Evolutionary conservation across 2,888 invertebrate species (phyloP).

Genomic region (Epinotia bilunana): DNA sequence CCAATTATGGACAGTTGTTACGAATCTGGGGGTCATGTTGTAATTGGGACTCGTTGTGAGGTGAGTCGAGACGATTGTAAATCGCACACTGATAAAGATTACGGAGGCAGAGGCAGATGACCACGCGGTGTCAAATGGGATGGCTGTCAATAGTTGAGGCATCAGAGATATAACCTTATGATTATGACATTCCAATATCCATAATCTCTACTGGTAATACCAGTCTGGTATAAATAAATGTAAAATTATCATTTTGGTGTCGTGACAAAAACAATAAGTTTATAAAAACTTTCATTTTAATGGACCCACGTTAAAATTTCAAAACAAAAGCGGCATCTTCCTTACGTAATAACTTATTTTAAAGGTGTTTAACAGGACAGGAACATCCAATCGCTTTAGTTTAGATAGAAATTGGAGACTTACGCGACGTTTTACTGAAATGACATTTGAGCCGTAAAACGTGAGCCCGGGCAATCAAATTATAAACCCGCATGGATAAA

Average conservation of each 20-base stretch:
- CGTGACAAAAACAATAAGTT: not conserved
- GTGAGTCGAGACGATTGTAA: not conserved
- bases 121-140: conserved; percentile 28
- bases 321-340: no score
- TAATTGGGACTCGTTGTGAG: not conserved
- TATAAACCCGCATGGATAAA: not conserved
- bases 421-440: no score
- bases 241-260: no score
- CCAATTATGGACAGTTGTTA: not conserved
- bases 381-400: not conserved
- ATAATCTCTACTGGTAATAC: no score
- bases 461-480: not conserved
- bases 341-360: no score
- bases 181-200: not conserved
- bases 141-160: conserved; percentile 31
- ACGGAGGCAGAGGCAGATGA: conserved; percentile 54
- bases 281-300: no score
- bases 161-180: not conserved
- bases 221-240: no score
- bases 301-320: no score
- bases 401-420: not conserved
- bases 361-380: not conserved
- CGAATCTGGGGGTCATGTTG: not conserved
- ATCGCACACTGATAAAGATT: conserved; percentile 61
- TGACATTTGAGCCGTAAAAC: no score